Evolutionary conservation across 2,888 invertebrate genomes (phyloP).

Genomic region (Drosophila sordidapex): DNA sequence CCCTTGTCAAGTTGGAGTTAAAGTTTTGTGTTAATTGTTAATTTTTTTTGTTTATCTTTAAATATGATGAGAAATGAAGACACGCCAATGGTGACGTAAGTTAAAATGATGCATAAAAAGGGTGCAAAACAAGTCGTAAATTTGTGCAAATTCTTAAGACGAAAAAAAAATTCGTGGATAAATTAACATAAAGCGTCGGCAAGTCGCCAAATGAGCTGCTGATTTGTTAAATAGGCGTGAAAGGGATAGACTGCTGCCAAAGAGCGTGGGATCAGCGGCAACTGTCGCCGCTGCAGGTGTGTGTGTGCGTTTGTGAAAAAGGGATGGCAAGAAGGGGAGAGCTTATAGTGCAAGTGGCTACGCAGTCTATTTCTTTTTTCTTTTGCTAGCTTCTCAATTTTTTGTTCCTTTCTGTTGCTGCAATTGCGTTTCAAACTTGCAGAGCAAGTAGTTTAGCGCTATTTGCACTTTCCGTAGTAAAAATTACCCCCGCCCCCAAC

Average conservation of each 20-base stretch:
- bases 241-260: constrained; percentile 55
- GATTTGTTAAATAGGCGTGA: constrained; percentile 77
- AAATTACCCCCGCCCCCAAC: constrained; percentile 51
- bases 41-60: constrained; percentile 23
- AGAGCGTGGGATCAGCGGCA: neutral
- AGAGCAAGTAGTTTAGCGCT: constrained; percentile 79
- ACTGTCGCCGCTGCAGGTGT: neutral
- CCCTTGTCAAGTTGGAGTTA: constrained; percentile 32
- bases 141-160: constrained; percentile 46
- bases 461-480: constrained; percentile 81
- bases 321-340: constrained; percentile 36
- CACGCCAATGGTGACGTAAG: constrained; percentile 80
- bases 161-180: constrained; percentile 31
- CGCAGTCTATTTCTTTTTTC: constrained; percentile 28
- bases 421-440: constrained; percentile 77
- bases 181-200: constrained; percentile 69
- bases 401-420: constrained; percentile 36
- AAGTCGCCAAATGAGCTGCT: constrained; percentile 75
- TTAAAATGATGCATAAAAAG: constrained; percentile 14
- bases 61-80: constrained; percentile 74
- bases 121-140: constrained; percentile 19
- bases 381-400: constrained; percentile 15
- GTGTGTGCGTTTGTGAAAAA: constrained; percentile 36
- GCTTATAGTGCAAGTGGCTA: constrained; percentile 49
- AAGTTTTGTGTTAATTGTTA: constrained; percentile 23